Percentiles rank a stretch among this genome's conserved stretches.
Conservation (phyloP, 2,888 invertebrate species). For the Tetanocera ferruginea region DNA sequence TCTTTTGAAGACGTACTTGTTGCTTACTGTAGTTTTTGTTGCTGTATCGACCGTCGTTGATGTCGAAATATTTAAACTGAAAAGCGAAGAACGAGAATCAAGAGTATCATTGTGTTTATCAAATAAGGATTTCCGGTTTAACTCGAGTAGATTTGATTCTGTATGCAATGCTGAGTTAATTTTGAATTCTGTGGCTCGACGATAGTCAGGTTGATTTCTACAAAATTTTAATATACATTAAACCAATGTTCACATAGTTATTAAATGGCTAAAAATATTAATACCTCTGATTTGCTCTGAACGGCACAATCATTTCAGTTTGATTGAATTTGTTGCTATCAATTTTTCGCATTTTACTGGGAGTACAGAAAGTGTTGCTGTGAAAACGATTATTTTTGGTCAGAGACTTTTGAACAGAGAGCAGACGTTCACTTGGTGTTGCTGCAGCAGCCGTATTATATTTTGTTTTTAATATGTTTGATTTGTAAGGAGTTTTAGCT, state of each 20-base stretch:
- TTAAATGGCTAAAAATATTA: background rate
- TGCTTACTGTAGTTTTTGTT: constrained; percentile 22
- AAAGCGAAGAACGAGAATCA: constrained; percentile 52
- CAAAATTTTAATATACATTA: background rate
- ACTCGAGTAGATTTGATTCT: background rate
- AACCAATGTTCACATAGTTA: background rate
- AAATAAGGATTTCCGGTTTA: constrained; percentile 48
- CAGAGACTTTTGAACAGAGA: constrained; percentile 15
- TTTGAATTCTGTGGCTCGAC: background rate
- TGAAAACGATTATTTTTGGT: background rate
- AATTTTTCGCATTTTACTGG: constrained; percentile 50
- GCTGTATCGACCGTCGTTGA: constrained; percentile 56
- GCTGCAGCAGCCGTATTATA: background rate
- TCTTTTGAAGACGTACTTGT: background rate
- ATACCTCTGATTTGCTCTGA: constrained; percentile 55
- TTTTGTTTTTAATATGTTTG: background rate
- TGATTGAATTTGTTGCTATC: constrained; percentile 52
- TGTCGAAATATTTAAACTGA: constrained; percentile 57
- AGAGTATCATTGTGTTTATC: constrained; percentile 44
- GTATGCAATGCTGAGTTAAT: background rate
- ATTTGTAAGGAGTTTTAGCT: constrained; percentile 14
- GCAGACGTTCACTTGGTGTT: background rate
- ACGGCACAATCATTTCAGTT: constrained; percentile 55
- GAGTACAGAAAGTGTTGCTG: constrained; percentile 59
- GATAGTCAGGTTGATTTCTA: background rate